These are phyloP conservation scores for Muntiacus reevesi DNA, from an alignment of 2,113 vertebrate species.

Conservation along the genomic window DNA sequence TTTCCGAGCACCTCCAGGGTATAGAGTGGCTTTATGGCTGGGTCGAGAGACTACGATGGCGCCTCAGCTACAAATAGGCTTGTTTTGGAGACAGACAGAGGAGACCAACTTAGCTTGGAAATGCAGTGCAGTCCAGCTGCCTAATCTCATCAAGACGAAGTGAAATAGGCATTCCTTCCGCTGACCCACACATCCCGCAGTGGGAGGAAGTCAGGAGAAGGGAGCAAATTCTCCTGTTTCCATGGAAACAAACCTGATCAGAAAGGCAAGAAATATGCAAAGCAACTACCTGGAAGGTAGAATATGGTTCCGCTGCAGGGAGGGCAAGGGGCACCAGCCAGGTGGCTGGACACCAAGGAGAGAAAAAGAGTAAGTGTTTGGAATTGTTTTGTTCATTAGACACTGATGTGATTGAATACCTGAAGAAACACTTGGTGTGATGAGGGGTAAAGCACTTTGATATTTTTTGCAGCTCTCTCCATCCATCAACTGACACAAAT, in stretches of 20 bases:
- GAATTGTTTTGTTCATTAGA: neutral
- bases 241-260: constrained; percentile 24
- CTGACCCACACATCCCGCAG: neutral
- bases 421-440: neutral
- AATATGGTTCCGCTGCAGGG: neutral
- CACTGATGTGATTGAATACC: neutral
- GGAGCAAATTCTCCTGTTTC: constrained; percentile 4
- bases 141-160: neutral
- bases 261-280: neutral
- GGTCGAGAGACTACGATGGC: neutral
- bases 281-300: neutral
- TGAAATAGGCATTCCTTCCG: neutral
- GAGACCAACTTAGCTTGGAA: neutral
- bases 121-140: neutral
- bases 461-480: neutral
- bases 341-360: neutral
- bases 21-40: neutral
- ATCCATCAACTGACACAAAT: neutral
- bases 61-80: neutral
- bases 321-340: neutral
- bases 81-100: neutral
- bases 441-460: neutral
- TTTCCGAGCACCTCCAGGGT: neutral
- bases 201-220: neutral
- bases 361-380: neutral